Evolutionary conservation across 2,888 invertebrate genomes (phyloP).

Genomic region (Drosophila ezoana): DNA sequence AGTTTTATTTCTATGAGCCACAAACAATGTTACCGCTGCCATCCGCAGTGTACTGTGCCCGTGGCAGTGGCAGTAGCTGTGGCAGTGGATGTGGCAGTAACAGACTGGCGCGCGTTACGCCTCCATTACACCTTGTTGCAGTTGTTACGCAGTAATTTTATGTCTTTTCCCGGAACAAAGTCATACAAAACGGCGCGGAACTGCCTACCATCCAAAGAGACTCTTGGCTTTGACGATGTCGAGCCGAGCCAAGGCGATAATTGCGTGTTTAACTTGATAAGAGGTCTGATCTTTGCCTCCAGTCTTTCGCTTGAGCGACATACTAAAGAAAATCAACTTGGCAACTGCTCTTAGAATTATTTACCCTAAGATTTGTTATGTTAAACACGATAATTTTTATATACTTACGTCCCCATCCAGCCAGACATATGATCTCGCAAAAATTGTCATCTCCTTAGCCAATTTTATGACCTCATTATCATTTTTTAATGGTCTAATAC

Average conservation of each 20-base stretch:
- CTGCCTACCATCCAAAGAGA: conserved; percentile 49
- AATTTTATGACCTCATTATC: conserved; percentile 14
- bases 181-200: conserved; percentile 81
- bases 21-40: conserved; percentile 68
- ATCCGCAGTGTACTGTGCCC: conserved; percentile 3
- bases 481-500: conserved; percentile 1
- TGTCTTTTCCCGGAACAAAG: conserved; percentile 82
- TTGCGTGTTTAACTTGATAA: conserved; percentile 70
- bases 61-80: neutral
- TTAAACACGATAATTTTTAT: neutral
- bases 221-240: conserved; percentile 48
- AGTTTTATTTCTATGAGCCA: conserved; percentile 80
- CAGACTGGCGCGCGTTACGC: conserved; percentile 66
- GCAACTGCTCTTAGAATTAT: conserved; percentile 8
- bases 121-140: conserved; percentile 83
- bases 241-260: conserved; percentile 75
- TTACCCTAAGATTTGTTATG: conserved; percentile 10
- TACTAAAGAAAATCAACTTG: conserved; percentile 16
- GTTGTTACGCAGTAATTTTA: conserved; percentile 82
- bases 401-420: neutral
- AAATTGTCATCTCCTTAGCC: conserved; percentile 3
- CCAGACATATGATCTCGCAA: neutral
- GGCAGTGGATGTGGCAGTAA: conserved; percentile 16
- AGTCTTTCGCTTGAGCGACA: conserved; percentile 24
- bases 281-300: conserved; percentile 40